These are phyloP conservation scores for Podabrus alpinus DNA, from an alignment of 2,888 invertebrate genomes.

Conservation along the genomic window DNA sequence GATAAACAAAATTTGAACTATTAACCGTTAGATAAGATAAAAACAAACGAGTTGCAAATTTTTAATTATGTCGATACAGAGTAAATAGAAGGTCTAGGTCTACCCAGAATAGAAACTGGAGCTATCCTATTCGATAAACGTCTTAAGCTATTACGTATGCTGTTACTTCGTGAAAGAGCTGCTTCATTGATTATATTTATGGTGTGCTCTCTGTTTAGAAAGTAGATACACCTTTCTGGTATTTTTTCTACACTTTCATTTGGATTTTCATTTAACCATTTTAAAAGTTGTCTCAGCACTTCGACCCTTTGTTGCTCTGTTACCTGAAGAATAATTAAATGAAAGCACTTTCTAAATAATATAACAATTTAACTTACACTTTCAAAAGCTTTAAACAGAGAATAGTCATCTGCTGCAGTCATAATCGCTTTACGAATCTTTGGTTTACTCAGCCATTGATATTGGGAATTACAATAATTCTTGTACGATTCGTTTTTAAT, in stretches of 20 bases:
- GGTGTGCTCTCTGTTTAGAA: constrained; percentile 39
- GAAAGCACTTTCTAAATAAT: constrained; percentile 57
- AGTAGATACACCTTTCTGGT: constrained; percentile 43
- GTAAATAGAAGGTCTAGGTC: background rate
- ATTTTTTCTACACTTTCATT: constrained; percentile 40
- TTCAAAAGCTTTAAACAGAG: constrained; percentile 42
- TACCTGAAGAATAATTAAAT: constrained; percentile 36
- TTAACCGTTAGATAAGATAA: background rate
- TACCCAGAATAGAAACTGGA: background rate
- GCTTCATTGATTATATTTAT: constrained; percentile 38
- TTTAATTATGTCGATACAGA: background rate
- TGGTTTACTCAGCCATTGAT: constrained; percentile 47
- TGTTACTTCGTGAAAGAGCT: constrained; percentile 40
- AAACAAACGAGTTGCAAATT: background rate
- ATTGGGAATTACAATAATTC: constrained; percentile 39
- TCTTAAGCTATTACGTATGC: constrained; percentile 42
- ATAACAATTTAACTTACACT: constrained; percentile 40
- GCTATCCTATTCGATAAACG: background rate
- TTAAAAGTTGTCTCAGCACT: constrained; percentile 44
- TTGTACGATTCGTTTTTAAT: constrained; percentile 40
- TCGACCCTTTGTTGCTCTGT: constrained; percentile 44
- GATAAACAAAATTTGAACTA: background rate
- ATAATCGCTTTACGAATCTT: constrained; percentile 41
- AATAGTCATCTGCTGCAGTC: constrained; percentile 45
- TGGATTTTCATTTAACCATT: constrained; percentile 44